Evolutionary conservation across 2,797 vertebrate genomes (phyloP).

Genomic region (Mycteria americana): DNA sequence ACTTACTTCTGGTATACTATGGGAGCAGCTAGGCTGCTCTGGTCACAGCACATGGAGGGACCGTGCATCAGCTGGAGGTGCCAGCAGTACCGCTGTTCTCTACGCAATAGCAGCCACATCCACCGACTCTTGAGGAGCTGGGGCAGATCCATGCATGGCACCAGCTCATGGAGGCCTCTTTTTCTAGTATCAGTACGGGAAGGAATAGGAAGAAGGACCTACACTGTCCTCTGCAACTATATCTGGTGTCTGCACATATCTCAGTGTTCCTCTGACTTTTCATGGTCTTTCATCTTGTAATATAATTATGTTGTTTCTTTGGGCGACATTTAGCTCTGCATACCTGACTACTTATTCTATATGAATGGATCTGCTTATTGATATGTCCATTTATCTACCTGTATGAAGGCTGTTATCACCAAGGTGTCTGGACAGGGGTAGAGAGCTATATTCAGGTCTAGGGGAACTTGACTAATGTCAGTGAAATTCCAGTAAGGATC

Average conservation of each 20-base stretch:
- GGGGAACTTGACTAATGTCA: accelerated
- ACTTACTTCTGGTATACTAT: background rate
- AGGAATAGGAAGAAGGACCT: background rate
- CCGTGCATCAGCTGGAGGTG: background rate
- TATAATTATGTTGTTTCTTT: background rate
- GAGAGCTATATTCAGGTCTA: background rate
- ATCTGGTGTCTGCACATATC: background rate
- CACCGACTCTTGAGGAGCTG: background rate
- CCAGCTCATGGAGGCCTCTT: background rate
- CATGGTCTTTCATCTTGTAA: background rate
- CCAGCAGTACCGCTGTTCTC: background rate
- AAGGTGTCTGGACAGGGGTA: background rate
- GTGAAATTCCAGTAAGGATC: background rate
- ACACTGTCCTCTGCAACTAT: background rate
- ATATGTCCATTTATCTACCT: background rate
- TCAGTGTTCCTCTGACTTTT: background rate
- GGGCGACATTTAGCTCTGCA: background rate
- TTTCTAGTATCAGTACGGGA: no score
- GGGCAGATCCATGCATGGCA: background rate
- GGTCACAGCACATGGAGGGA: background rate
- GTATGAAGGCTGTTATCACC: background rate
- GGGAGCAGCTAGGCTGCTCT: background rate
- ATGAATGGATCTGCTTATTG: background rate
- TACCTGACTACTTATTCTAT: background rate
- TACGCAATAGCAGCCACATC: background rate